Conservation (phyloP, 2,797 vertebrate species). For the Hydrocynus forskahlii region DNA sequence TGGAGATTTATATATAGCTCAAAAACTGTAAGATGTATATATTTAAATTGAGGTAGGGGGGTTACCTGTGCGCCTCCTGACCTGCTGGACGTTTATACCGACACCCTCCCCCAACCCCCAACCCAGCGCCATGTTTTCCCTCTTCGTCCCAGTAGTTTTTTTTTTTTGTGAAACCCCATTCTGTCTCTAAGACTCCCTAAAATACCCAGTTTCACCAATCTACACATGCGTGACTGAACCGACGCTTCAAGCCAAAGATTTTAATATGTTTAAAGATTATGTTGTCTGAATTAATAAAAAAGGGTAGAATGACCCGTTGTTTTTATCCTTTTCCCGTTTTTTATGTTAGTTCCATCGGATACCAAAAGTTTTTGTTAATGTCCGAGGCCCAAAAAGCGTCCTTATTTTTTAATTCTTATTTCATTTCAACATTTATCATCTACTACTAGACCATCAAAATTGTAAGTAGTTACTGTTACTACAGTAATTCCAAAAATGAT, state of each 20-base stretch:
- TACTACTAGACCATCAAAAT: no score
- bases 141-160: slow-evolving; percentile 69
- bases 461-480: no score
- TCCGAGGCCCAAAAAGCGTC: no score
- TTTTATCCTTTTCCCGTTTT: no score
- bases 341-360: no score
- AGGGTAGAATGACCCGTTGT: slow-evolving; percentile 53
- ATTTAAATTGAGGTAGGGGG: slow-evolving; percentile 95
- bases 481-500: no score
- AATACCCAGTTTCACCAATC: slow-evolving; percentile 28
- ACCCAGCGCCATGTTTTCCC: slow-evolving; percentile 62
- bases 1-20: slow-evolving; percentile 95
- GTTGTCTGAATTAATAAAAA: slow-evolving; percentile 94
- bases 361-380: no score
- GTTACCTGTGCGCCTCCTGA: slow-evolving; percentile 79
- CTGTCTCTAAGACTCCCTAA: slow-evolving; percentile 45
- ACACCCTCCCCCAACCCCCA: not conserved
- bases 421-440: no score
- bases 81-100: slow-evolving; percentile 80
- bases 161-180: slow-evolving; percentile 69
- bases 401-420: no score
- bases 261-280: slow-evolving; percentile 95
- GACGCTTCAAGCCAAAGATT: slow-evolving; percentile 99
- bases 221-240: slow-evolving; percentile 81
- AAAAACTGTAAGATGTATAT: slow-evolving; percentile 94